Evolutionary conservation across 2,113 vertebrate species (phyloP).

Genomic region (Scolopax mira): DNA sequence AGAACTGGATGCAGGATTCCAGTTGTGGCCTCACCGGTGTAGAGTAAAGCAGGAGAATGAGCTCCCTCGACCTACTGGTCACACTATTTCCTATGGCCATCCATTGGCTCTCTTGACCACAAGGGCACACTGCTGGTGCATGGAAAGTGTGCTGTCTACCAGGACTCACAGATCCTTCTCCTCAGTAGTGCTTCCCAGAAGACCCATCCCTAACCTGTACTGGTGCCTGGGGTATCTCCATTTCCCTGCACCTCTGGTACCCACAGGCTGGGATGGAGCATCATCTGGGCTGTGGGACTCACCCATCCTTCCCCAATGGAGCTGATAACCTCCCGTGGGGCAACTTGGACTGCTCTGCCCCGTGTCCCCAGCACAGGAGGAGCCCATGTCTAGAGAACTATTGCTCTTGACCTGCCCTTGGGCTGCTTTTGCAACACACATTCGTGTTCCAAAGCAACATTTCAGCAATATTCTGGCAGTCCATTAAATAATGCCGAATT

Average conservation of each 20-base stretch:
- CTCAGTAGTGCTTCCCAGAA: too few species aligned
- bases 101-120: too few species aligned
- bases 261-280: rapidly evolving
- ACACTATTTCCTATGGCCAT: too few species aligned
- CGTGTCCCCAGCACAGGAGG: neutral
- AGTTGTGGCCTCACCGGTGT: too few species aligned
- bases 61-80: too few species aligned
- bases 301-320: rapidly evolving
- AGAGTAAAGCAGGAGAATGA: too few species aligned
- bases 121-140: too few species aligned
- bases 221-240: too few species aligned
- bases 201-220: too few species aligned
- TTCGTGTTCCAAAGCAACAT: neutral
- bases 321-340: neutral
- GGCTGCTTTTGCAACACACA: rapidly evolving
- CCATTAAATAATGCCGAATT: neutral
- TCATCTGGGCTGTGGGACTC: neutral
- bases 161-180: too few species aligned
- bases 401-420: neutral
- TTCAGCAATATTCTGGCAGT: neutral
- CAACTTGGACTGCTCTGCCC: neutral
- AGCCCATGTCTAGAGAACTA: neutral
- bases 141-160: too few species aligned
- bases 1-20: too few species aligned
- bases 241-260: neutral